These are phyloP conservation scores for Empidonax traillii DNA, from an alignment of 2,113 vertebrate species.

Conservation along the genomic window DNA sequence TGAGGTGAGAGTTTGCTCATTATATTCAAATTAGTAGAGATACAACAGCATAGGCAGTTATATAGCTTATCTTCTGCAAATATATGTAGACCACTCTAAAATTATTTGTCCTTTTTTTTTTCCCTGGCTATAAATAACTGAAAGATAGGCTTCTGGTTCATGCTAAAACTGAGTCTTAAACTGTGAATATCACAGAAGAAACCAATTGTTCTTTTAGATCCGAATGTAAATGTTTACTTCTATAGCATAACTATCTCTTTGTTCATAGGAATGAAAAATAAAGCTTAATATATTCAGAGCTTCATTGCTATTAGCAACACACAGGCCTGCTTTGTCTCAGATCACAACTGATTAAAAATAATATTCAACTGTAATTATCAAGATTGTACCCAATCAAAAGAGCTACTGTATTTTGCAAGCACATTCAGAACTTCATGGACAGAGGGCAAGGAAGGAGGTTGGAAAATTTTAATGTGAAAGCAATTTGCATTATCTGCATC, in stretches of 20 bases:
- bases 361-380: constrained; percentile 54
- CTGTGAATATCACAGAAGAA: not conserved
- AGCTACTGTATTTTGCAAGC: constrained; percentile 11
- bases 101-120: not conserved
- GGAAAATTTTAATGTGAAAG: constrained; percentile 18
- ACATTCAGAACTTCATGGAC: not conserved
- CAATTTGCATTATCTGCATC: constrained; percentile 10
- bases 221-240: constrained; percentile 57
- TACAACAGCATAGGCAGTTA: constrained; percentile 12
- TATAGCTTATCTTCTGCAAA: constrained; percentile 35
- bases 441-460: not conserved
- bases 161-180: not conserved
- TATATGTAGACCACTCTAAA: constrained; percentile 32
- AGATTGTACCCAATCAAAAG: constrained; percentile 48
- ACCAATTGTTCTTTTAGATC: not conserved
- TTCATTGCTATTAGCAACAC: constrained; percentile 44
- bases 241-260: constrained; percentile 30
- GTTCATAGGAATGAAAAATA: constrained; percentile 37
- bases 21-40: constrained; percentile 57
- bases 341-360: constrained; percentile 58
- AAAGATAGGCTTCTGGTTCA: not conserved
- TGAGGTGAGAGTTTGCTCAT: constrained; percentile 53
- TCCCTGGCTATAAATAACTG: not conserved
- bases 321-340: constrained; percentile 44
- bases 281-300: constrained; percentile 43